These are phyloP conservation scores for Agrochola litura DNA, from an alignment of 2,888 invertebrate genomes.

Conservation along the genomic window DNA sequence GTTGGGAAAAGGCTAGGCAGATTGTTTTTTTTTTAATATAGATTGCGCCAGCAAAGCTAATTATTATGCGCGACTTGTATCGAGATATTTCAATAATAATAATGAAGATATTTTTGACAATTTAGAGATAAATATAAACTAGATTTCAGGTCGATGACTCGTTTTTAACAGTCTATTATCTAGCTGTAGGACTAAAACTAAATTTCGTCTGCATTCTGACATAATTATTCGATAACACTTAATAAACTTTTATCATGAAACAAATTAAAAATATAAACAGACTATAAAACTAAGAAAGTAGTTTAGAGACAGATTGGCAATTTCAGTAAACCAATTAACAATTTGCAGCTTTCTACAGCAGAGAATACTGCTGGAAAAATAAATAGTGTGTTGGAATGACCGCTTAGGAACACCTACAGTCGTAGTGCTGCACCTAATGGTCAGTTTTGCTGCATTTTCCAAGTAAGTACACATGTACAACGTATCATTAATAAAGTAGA, in stretches of 20 bases:
- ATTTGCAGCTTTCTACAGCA: neutral
- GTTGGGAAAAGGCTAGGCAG: too few relatives aligned
- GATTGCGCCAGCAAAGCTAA: neutral
- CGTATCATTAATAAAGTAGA: neutral
- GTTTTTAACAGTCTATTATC: neutral
- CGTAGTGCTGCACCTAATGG: neutral
- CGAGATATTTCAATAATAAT: constrained; percentile 2
- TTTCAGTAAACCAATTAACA: neutral
- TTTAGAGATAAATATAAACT: neutral
- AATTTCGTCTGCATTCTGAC: neutral
- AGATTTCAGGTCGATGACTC: neutral
- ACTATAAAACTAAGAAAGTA: neutral
- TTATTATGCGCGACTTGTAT: neutral
- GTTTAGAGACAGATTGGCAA: neutral
- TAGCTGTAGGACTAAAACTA: neutral
- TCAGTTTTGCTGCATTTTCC: neutral
- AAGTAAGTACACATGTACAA: neutral
- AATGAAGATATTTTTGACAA: neutral
- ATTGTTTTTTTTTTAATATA: too few relatives aligned
- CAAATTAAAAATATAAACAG: neutral
- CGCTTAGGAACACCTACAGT: neutral
- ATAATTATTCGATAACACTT: neutral
- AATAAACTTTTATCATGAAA: neutral
- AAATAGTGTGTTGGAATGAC: neutral
- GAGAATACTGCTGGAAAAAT: neutral